phyloP scores from a whole-genome alignment of 2,113 vertebrate genomes.

The Oceanites oceanicus region DNA sequence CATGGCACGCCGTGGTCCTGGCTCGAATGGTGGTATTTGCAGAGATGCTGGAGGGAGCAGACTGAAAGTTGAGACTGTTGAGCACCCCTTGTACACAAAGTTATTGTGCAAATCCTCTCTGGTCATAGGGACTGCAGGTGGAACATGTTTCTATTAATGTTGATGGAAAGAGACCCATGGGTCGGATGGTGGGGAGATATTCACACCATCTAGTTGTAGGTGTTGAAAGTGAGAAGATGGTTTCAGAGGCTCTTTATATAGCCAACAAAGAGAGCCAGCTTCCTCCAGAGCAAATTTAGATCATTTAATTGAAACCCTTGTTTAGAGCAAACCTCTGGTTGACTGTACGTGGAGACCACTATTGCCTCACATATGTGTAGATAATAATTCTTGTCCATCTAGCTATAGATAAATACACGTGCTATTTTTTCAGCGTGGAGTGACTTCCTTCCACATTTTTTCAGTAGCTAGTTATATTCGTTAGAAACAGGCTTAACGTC shows the following conservation, averaged over 20 bases:
- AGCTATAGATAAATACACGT: background rate
- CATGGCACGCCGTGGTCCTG: accelerated
- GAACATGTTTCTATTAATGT: background rate
- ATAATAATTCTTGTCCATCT: background rate
- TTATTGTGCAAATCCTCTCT: background rate
- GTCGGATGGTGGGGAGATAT: background rate
- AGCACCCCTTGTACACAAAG: background rate
- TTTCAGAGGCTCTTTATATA: background rate
- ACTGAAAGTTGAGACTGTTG: background rate
- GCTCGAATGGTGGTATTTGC: accelerated
- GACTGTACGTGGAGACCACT: background rate
- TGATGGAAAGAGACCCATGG: background rate
- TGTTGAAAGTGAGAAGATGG: background rate
- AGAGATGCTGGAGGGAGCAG: background rate
- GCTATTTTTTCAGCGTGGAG: background rate
- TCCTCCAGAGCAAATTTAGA: background rate
- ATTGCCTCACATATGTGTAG: background rate
- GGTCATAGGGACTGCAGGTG: background rate
- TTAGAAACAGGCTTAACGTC: background rate
- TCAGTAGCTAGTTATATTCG: background rate
- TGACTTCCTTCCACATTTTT: background rate
- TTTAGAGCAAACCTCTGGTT: background rate
- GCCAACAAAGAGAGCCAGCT: background rate
- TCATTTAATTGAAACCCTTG: background rate
- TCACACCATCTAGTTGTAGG: background rate